Base-by-base conservation (phyloP, 2,888 invertebrate species). In the Serripes groenlandicus region DNA sequence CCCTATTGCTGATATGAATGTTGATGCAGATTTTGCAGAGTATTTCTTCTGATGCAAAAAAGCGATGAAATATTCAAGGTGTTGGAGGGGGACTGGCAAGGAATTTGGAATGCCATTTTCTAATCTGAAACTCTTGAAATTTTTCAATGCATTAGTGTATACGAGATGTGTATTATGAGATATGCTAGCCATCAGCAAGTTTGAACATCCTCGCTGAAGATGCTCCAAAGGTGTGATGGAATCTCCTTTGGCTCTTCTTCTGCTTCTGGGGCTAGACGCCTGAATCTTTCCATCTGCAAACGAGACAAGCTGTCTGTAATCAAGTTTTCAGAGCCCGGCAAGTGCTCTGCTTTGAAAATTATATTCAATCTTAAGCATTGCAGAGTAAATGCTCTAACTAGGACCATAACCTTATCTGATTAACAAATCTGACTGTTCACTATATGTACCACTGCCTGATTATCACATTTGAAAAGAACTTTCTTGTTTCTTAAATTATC, bases 371-470 rank as follows among this genome's bases (percentile, higher is more conserved):
- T 60, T n/a, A 75, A 58, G 54, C 75, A 75, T 37, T 66, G 56
- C 18, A 75, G 30, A 32, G 79, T 75, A 7, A 79, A 34, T 60
- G 68, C 69, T 58, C 78, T 35, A 18, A 78, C 23, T 2, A 78
- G n/a, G 1, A 74, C 49, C 78, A 78, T 74, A 15, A 73, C 68
- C 30, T n/a, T 58, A 3, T 74, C 70, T 23, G 73, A 77, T 34
- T 74, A 73, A 5, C 77, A 81, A 18, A 75, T 75, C 80, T 76
- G 75, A 34, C 56, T 71, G 23, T 75, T 75, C 18, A 81, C 37
- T 23, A 81, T 76, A 32, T 75, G 72, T 21, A 37, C 42, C 18
- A 81, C 73, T 32, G 81, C 26, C 42, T 70, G 58, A 26, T 77
- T 81, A 62, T 77, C 77, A 9, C 35, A 74, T n/a, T 74, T 73